Conservation (phyloP, 2,113 vertebrate genomes). For the Corydoras maculifer region DNA sequence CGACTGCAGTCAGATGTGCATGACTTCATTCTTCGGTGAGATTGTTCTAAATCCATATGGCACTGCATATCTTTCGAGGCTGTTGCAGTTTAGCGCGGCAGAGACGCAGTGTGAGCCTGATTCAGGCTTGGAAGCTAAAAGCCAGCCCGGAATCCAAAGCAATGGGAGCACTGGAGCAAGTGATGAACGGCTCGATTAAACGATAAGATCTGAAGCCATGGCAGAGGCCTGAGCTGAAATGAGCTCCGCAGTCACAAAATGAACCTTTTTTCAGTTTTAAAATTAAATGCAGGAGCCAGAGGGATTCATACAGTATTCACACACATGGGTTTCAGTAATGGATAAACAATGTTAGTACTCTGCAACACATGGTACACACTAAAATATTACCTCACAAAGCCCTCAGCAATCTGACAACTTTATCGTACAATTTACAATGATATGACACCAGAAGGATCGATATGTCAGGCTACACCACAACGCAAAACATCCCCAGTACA, state of each 20-base stretch:
- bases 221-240: constrained; percentile 26
- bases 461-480: constrained; percentile 9
- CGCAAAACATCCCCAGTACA: not conserved
- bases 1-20: not conserved
- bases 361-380: not conserved
- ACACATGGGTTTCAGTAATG: not conserved
- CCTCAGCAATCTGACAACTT: not conserved
- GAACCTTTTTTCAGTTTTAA: constrained; percentile 34
- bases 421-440: constrained; percentile 5
- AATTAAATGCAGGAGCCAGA: not conserved
- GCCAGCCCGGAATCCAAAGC: not conserved
- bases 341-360: not conserved
- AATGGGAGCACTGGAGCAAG: constrained; percentile 8
- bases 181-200: constrained; percentile 31
- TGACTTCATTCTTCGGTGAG: not conserved
- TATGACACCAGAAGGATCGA: constrained; percentile 9
- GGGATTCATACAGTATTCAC: not conserved
- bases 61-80: not conserved
- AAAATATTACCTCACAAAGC: not conserved
- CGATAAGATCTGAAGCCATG: constrained; percentile 30
- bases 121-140: not conserved
- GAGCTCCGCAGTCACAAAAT: constrained; percentile 33
- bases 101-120: not conserved
- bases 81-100: not conserved
- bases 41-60: not conserved